Percentiles rank a stretch among this genome's conserved stretches.
phyloP scores from a whole-genome alignment of 2,113 vertebrate species.

The Archocentrus centrarchus region DNA sequence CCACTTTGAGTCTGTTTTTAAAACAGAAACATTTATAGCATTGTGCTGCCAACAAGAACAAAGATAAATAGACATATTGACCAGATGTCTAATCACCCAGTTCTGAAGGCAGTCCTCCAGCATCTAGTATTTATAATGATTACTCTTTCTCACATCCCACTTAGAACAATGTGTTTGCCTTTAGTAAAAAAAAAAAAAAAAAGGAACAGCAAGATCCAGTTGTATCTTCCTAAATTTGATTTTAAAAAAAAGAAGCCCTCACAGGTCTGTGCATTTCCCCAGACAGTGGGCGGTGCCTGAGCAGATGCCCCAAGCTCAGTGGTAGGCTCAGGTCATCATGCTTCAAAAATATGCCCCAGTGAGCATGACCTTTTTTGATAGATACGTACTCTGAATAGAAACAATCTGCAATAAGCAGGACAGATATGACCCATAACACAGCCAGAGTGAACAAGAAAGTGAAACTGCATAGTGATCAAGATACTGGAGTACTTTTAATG shows the following conservation, averaged over 20 bases:
- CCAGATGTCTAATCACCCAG: too few species aligned
- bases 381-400: not conserved
- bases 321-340: not conserved
- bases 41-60: too few species aligned
- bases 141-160: too few species aligned
- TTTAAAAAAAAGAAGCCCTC: rapidly evolving
- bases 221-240: not conserved
- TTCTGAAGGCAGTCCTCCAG: too few species aligned
- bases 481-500: not conserved
- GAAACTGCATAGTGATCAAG: not conserved
- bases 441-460: not conserved
- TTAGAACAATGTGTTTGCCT: not conserved
- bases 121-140: too few species aligned
- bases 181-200: not conserved
- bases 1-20: too few species aligned
- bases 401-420: not conserved
- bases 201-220: not conserved
- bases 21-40: too few species aligned
- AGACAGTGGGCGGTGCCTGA: not conserved
- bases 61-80: too few species aligned
- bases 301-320: not conserved
- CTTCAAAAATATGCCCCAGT: not conserved
- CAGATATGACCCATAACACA: not conserved
- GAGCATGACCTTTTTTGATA: rapidly evolving
- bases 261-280: not conserved